Base-by-base conservation (phyloP, 1,140 invertebrate species). In the Riptortus pedestris region DNA sequence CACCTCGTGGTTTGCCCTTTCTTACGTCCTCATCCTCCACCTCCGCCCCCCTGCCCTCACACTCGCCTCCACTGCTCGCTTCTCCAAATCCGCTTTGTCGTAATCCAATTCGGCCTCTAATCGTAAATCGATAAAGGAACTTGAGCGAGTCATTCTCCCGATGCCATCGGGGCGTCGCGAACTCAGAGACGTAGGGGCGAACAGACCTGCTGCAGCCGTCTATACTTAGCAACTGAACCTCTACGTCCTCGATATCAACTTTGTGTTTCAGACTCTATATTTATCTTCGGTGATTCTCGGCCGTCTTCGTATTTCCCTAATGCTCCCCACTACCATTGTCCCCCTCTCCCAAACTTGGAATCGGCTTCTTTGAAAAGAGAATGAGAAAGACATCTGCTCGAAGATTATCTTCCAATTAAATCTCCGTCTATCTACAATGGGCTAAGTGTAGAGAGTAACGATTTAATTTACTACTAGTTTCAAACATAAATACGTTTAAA, bases 211-310 rank as follows among this genome's bases (percentile, higher is more conserved):
- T 24, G 28, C 11, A 2, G 3, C 3, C 57, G 18, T 31, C 57
- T 31, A 31, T 14, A 31, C 57, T 38, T 59, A 18, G 28, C 7
- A 16, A 31, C 33, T 38, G 28, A n/a, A 31, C 48, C 22, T 51
- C 9, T n/a, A 7, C 48, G 22, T 51, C 28, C 28, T 16, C 57
- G 14, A 33, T 38, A 59, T 33, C 28, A 22, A 33, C 33, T 59
- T 38, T 31, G n/a, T 59, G 28, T 59, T 59, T 59, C 57, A 33
- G 28, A 16, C 57, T 2, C 57, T 59, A 59, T 31, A 59, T 59
- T 31, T 59, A 59, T 33, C 57, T 33, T 59, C 57, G 57, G 57
- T n/a, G 2, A n/a, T 14, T n/a, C n/a, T 59, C 57, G 57, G 5
- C 33, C 24, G 16, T 26, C n/a, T 24, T 57, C 52, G 52, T 26